A percentile compares a stretch with the other conserved stretches of the same genome.
These are phyloP conservation scores for Gallinago stenura DNA, from an alignment of 2,797 vertebrate species.

Conservation along the genomic window DNA sequence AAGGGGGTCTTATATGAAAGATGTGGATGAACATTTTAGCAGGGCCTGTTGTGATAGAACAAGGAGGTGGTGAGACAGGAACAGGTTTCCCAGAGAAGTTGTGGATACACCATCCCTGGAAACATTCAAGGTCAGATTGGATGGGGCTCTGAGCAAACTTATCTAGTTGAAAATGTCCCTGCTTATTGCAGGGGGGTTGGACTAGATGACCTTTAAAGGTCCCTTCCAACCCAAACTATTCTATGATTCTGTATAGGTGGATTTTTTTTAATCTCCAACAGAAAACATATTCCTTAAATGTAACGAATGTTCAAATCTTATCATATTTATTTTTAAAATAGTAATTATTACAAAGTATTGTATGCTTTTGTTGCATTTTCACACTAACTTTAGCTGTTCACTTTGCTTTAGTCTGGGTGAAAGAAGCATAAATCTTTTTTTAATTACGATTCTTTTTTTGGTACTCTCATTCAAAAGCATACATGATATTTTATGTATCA, in stretches of 20 bases:
- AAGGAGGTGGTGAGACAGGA: not conserved
- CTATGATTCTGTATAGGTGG: not conserved
- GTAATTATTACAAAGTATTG: not conserved
- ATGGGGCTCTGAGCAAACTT: not conserved
- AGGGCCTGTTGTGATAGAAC: not conserved
- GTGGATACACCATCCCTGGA: not conserved
- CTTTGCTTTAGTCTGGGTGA: not conserved
- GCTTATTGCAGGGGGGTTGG: not conserved
- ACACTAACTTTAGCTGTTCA: not conserved
- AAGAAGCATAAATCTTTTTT: not conserved
- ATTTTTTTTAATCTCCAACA: not conserved
- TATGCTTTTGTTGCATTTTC: not conserved
- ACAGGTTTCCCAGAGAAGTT: not conserved
- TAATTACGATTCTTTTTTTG: not conserved
- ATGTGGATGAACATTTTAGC: accelerated
- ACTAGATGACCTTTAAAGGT: not conserved
- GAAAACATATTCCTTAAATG: not conserved
- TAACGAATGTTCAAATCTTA: not conserved
- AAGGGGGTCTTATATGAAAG: not conserved
- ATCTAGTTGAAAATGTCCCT: not conserved
- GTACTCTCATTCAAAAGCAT: not conserved
- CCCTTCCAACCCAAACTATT: not conserved
- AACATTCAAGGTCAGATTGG: not conserved
- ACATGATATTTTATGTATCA: not conserved
- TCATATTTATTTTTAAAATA: not conserved